Evolutionary conservation across 1,140 invertebrate genomes (phyloP).

Genomic region (Sesamia nonagrioides): DNA sequence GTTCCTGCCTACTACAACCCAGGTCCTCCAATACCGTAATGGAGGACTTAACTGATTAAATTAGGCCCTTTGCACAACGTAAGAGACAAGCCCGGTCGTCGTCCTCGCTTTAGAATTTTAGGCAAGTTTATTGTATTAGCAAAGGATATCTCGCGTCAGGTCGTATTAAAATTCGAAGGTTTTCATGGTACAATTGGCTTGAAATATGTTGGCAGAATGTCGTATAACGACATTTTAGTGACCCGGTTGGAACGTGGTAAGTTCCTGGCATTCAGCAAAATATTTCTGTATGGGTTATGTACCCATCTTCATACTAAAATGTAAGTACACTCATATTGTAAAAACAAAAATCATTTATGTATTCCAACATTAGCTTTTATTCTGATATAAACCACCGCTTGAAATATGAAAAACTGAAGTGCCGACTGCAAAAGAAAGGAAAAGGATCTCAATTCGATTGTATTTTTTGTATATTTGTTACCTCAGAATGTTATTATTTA

Average conservation of each 20-base stretch:
- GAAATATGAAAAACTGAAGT: too few relatives aligned
- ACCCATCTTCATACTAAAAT: too few relatives aligned
- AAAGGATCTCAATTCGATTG: too few relatives aligned
- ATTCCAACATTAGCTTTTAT: too few relatives aligned
- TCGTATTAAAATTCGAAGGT: constrained; percentile 9
- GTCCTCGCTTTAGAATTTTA: constrained; percentile 12
- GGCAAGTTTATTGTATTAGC: constrained; percentile 11
- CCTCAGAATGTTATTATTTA: too few relatives aligned
- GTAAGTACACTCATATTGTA: too few relatives aligned
- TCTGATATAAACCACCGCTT: too few relatives aligned
- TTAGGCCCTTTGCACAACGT: constrained; percentile 21
- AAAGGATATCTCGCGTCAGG: constrained; percentile 1
- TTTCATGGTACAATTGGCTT: neutral
- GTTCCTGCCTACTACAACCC: neutral
- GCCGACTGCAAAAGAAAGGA: too few relatives aligned
- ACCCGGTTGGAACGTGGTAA: neutral
- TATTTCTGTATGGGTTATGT: too few relatives aligned
- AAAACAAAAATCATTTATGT: too few relatives aligned
- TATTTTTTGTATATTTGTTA: too few relatives aligned
- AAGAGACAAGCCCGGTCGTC: neutral
- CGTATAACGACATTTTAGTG: neutral
- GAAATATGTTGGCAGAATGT: constrained; percentile 3
- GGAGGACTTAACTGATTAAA: constrained; percentile 30
- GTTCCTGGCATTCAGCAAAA: too few relatives aligned
- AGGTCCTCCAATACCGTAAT: constrained; percentile 16